These are phyloP conservation scores for Parauchenoglanis ngamensis DNA, from an alignment of 2,797 vertebrate species.

Conservation along the genomic window DNA sequence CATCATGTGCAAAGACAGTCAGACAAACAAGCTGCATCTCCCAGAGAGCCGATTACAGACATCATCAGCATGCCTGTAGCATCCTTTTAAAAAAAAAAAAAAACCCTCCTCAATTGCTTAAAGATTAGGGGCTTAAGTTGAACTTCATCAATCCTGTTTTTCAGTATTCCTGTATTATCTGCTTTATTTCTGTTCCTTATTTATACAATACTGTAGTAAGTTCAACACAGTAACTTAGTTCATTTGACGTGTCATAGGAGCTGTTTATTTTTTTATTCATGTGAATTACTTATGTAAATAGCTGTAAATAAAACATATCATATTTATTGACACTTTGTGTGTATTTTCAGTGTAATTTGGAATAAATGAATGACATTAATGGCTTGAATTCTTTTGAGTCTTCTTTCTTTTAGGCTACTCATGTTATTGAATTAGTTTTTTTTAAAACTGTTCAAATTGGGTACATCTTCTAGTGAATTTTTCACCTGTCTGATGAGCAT, in stretches of 20 bases:
- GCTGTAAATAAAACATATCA: constrained; percentile 28
- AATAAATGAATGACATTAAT: constrained; percentile 22
- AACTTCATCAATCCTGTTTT: background rate
- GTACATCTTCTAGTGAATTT: background rate
- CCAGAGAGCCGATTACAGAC: constrained; percentile 27
- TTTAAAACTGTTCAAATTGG: background rate
- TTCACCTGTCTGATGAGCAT: background rate
- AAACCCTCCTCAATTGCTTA: background rate
- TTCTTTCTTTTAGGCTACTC: background rate
- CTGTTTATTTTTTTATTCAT: background rate
- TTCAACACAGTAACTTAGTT: background rate
- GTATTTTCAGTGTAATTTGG: background rate
- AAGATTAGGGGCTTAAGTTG: background rate
- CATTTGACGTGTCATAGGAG: background rate
- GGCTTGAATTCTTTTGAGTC: background rate
- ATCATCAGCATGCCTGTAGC: constrained; percentile 5
- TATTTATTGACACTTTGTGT: constrained; percentile 42
- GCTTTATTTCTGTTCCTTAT: background rate
- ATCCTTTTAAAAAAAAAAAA: constrained; percentile 24
- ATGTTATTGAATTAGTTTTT: background rate
- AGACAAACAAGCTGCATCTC: background rate
- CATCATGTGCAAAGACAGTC: constrained; percentile 4
- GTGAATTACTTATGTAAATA: constrained; percentile 41
- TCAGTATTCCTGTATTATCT: background rate
- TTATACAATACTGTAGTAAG: background rate